Percentiles rank a stretch among this genome's conserved stretches.
Evolutionary conservation across 1,140 invertebrate species (phyloP).

Genomic region (Galleria mellonella): DNA sequence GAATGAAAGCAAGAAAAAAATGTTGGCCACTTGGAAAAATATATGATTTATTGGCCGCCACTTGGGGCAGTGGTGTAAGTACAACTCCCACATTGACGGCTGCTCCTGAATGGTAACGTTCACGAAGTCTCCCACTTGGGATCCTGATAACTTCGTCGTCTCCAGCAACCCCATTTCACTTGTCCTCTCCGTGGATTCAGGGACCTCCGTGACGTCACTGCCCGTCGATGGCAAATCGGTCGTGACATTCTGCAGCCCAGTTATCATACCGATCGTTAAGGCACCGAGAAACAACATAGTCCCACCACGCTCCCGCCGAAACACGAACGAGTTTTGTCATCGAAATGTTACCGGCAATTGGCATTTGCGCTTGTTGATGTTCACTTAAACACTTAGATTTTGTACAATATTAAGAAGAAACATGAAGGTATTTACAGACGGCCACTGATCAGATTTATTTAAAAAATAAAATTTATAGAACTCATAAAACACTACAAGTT

Average conservation of each 20-base stretch:
- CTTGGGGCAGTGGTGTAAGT: conserved; percentile 74
- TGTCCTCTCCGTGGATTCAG: conserved; percentile 19
- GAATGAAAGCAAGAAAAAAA: conserved; percentile 87
- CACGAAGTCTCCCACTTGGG: conserved; percentile 34
- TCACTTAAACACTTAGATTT: conserved; percentile 27
- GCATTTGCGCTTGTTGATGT: conserved; percentile 51
- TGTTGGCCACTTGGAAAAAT: conserved; percentile 89
- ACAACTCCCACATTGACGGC: conserved; percentile 61
- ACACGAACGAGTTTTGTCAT: conserved; percentile 49
- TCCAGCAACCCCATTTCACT: conserved; percentile 49
- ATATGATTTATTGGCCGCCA: conserved; percentile 80
- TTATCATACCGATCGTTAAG: conserved; percentile 65
- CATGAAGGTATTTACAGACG: conserved; percentile 34
- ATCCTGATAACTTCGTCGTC: conserved; percentile 33
- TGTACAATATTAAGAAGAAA: conserved; percentile 26
- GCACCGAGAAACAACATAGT: conserved; percentile 70
- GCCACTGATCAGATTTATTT: conserved; percentile 25
- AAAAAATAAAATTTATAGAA: conserved; percentile 20
- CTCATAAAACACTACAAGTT: conserved; percentile 4
- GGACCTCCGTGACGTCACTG: conserved; percentile 34
- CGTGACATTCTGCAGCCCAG: conserved; percentile 58
- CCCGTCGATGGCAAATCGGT: conserved; percentile 40
- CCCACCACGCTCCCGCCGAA: conserved; percentile 37
- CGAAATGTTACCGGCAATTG: conserved; percentile 45
- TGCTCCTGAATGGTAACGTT: conserved; percentile 58